Base-by-base conservation (phyloP, 2,888 invertebrate genomes). In the Mimumesa dahlbomi region DNA sequence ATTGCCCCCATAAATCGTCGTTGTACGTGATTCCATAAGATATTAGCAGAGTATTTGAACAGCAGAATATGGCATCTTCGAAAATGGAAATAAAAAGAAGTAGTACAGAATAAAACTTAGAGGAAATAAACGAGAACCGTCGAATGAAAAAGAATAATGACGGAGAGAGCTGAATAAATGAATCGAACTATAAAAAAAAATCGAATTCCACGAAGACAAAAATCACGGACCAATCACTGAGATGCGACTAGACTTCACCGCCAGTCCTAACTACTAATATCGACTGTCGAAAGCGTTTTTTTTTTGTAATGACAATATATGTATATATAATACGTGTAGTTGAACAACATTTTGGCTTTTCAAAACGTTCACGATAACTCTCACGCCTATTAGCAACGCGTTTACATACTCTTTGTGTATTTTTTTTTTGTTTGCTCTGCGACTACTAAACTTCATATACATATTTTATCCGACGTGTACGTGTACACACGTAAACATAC, bases 331-430 rank as follows among this genome's bases (percentile, higher is more conserved):
- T n/a, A 84, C 73, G 78, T 82, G 78, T 77, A 78, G 76, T 86
- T 88, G 87, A 88, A 88, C 88, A 88, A 88, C 88, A 88, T 88
- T 88, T 87, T 87, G 88, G 88, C 85, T 78, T 85, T 85, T 87
- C 83, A 84, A 85, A 86, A 85, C 82, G 83, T 85, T 82, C 79
- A 76, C 80, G 82, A 73, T 81, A 81, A 73, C 75, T 79, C 79
- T 81, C 78, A 69, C 77, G 76, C 73, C 77, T 78, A 81, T 75
- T 67, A 77, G 77, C 73, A 74, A 79, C 66, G 74, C 69, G 76
- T 72, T 76, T 76, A 79, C 71, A 69, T 75, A 70, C 73, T 61
- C 42, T 67, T 52, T n/a, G n/a, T n/a, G n/a, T n/a, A n/a, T n/a
- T n/a, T n/a, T n/a, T n/a, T n/a, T n/a, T n/a, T n/a, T n/a, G n/a